These are phyloP conservation scores for Epirrita christyi DNA, from an alignment of 2,888 invertebrate species.

Conservation along the genomic window DNA sequence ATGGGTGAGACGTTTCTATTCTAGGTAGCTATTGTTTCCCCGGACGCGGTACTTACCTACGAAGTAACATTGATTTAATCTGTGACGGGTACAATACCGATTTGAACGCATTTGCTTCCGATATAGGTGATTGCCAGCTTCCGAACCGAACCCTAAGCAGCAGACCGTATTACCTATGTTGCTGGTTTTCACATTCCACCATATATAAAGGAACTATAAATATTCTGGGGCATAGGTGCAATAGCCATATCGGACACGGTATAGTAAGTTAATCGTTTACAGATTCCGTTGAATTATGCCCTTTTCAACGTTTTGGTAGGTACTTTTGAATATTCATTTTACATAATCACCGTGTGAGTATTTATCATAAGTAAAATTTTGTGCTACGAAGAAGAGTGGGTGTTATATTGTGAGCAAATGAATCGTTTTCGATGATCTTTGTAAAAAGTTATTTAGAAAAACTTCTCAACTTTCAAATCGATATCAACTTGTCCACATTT, in stretches of 20 bases:
- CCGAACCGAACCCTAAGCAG: constrained; percentile 54
- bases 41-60: no score
- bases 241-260: constrained; percentile 45
- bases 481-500: no score
- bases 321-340: constrained; percentile 24
- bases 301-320: constrained; percentile 3
- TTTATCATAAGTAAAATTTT: neutral
- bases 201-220: constrained; percentile 36
- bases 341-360: constrained; percentile 20
- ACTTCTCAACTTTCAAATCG: no score
- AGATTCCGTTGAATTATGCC: constrained; percentile 23
- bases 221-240: constrained; percentile 31
- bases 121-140: constrained; percentile 69
- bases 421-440: no score
- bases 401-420: no score
- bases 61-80: no score
- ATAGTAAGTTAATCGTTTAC: constrained; percentile 33
- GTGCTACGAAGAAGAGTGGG: neutral
- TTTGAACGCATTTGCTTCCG: constrained; percentile 68
- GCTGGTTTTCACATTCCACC: constrained; percentile 54
- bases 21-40: no score
- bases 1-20: no score
- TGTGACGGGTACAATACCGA: constrained; percentile 29
- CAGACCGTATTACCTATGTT: constrained; percentile 52
- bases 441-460: no score